phyloP scores from a whole-genome alignment of 2,888 invertebrate genomes.

The Lapara coniferarum region DNA sequence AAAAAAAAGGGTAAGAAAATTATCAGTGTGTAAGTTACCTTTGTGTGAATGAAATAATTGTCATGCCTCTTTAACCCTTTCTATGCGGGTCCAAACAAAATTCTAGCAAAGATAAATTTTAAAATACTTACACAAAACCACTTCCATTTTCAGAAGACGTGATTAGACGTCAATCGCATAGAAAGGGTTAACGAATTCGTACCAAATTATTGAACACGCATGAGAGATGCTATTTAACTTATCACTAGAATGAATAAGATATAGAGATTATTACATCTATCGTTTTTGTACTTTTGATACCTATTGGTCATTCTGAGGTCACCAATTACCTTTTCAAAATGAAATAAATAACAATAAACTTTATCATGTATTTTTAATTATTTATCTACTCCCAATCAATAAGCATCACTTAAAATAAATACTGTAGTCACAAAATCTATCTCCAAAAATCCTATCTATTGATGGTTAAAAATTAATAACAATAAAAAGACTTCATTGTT shows the following conservation, averaged over 20 bases:
- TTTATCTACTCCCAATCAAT: background rate
- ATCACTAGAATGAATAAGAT: conserved; percentile 67
- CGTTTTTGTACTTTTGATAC: conserved; percentile 82
- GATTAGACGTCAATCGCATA: background rate
- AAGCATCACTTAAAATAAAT: background rate
- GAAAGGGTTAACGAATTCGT: conserved; percentile 6
- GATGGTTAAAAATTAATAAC: too few species aligned
- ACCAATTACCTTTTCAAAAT: conserved; percentile 82
- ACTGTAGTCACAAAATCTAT: too few species aligned
- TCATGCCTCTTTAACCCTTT: conserved; percentile 18
- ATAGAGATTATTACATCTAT: conserved; percentile 75
- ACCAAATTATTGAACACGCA: conserved; percentile 27
- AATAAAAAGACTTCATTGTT: too few species aligned
- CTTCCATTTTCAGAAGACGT: background rate
- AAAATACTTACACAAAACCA: background rate
- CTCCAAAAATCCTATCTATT: too few species aligned
- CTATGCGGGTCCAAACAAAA: background rate
- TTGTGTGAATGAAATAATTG: conserved; percentile 27
- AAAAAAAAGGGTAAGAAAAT: conserved; percentile 6
- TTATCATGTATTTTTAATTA: conserved; percentile 50
- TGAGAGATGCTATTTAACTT: conserved; percentile 76
- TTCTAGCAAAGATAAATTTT: too few species aligned
- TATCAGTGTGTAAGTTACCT: conserved; percentile 24
- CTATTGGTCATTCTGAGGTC: conserved; percentile 79
- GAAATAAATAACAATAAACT: conserved; percentile 79